A percentile compares a stretch with the other conserved stretches of the same genome.
phyloP scores from a whole-genome alignment of 2,888 invertebrate genomes.

The Thysanoteuthis rhombus region DNA sequence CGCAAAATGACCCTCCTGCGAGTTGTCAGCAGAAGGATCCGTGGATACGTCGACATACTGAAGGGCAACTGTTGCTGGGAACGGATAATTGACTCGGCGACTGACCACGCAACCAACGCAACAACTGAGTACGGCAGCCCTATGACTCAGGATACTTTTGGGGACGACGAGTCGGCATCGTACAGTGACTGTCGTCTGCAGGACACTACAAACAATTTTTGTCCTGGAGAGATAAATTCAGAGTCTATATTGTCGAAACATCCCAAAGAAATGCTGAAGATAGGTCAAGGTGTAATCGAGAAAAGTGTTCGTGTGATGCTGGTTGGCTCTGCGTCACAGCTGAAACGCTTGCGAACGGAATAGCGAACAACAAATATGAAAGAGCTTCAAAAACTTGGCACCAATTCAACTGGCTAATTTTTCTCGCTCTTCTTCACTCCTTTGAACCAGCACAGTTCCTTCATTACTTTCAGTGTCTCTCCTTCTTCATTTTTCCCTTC shows the following conservation, averaged over 20 bases:
- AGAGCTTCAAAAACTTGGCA: no score
- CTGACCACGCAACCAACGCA: background rate
- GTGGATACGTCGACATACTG: background rate
- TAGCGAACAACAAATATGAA: background rate
- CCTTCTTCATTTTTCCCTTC: no score
- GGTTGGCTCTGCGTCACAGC: background rate
- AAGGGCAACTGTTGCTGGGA: background rate
- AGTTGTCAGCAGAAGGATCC: background rate
- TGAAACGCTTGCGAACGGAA: background rate
- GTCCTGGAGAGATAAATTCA: background rate
- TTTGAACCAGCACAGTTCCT: no score
- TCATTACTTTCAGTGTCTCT: no score
- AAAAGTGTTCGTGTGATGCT: background rate
- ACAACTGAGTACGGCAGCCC: background rate
- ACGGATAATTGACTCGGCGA: background rate
- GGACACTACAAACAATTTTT: background rate
- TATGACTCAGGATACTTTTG: background rate
- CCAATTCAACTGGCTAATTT: no score
- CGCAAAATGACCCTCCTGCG: conserved; percentile 13
- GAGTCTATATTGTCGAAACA: background rate
- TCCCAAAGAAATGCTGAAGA: background rate
- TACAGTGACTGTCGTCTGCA: background rate
- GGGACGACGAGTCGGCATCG: background rate
- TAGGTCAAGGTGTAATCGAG: background rate
- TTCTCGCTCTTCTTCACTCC: no score